Conservation (phyloP, 2,113 vertebrate genomes). For the Brevimyrus niger region DNA sequence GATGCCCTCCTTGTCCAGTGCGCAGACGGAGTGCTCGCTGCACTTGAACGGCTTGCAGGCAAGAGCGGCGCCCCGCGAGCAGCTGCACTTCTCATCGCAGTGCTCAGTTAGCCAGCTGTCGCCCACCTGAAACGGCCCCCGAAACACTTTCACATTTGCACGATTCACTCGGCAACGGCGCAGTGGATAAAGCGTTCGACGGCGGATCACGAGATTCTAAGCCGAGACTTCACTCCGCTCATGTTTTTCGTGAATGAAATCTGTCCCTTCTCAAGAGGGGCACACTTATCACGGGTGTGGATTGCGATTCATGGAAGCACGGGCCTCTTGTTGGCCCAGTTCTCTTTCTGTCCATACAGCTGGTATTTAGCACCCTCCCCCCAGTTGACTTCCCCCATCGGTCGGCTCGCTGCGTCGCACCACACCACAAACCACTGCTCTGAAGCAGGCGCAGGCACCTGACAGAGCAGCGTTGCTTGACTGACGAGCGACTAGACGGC, state of each 20-base stretch:
- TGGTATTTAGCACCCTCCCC: background rate
- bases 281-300: background rate
- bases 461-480: background rate
- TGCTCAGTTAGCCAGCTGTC: slow-evolving; percentile 61
- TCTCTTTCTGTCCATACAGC: background rate
- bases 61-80: slow-evolving; percentile 44
- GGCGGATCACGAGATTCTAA: background rate
- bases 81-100: slow-evolving; percentile 56
- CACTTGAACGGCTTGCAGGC: slow-evolving; percentile 56
- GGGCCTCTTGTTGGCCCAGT: background rate
- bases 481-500: background rate
- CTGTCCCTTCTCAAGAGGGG: background rate
- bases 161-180: background rate
- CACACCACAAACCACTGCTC: background rate
- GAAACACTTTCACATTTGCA: too few relatives aligned
- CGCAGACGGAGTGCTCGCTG: slow-evolving; percentile 50
- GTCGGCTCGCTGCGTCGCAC: background rate
- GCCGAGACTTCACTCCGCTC: background rate
- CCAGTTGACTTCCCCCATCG: background rate
- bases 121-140: slow-evolving; percentile 49
- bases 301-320: background rate
- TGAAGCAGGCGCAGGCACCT: background rate
- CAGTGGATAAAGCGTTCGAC: background rate
- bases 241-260: background rate
- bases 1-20: slow-evolving; percentile 44